Evolutionary conservation across 2,113 vertebrate species (phyloP), one percentile per base, ranked within the genome.

Genomic region (Gila orcuttii): DNA sequence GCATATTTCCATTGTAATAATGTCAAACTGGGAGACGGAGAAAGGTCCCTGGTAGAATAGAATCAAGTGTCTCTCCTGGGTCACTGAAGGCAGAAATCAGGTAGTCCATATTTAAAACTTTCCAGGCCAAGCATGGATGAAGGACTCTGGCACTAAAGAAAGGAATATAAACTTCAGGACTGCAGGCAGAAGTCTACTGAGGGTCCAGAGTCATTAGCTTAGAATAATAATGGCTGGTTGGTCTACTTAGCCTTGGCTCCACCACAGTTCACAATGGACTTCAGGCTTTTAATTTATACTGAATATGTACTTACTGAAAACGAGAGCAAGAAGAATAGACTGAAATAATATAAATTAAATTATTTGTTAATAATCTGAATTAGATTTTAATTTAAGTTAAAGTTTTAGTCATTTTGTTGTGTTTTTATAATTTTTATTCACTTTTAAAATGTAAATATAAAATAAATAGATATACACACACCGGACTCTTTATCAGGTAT

Each of bases 1-100:
- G 15, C 23, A 31, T 79, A 64, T 88, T 86, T 88, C 73, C 64
- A 64, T 79, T 88, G 73, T 50, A 74, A 74, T 83, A 74, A 47
- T 77, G 60, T 78, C 55, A 66, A 78, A 82, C 82, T 86, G 64
- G 69, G 57, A 81, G 47, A 52, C 2, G 31, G 55, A 79, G 21
- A 39, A 71, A 86, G 33, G 71, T 69, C 17, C 50, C 76, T 79
- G 23, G 47, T 82, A 60, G 62, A 79, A 28, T 50, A 79, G 50
- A n/a, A 50, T 76, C 60, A 74, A 6, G 36, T 52, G 76, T 71
- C 33, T 82, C 39, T 84, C 47, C 59, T 33, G 59, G 66, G 62
- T 81, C 69, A 88, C 52, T 79, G 19, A 79, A 64, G 17, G 9
- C 7, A 0, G 39, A 81, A 62, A 81, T 21, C 55, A 60, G 52